A percentile compares a stretch with the other conserved stretches of the same genome.
phyloP scores from a whole-genome alignment of 1,140 invertebrate genomes.

The Yoshiicerus persimilis region DNA sequence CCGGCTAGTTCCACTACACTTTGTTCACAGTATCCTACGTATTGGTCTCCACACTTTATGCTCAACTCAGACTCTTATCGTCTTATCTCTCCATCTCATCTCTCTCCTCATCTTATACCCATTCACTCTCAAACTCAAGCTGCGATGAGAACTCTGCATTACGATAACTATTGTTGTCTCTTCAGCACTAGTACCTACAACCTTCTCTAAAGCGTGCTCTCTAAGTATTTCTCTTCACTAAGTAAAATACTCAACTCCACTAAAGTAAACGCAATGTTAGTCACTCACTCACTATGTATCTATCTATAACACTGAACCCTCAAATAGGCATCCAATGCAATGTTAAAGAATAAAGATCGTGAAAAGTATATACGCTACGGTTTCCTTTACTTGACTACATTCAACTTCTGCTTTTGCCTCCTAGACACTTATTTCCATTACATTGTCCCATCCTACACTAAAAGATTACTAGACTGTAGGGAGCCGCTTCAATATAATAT shows the following conservation, averaged over 20 bases:
- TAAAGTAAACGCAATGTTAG: neutral
- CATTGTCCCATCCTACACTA: neutral
- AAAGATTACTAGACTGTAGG: neutral
- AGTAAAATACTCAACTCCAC: neutral
- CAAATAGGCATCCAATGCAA: neutral
- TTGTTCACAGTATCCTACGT: neutral
- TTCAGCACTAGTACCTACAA: neutral
- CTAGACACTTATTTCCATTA: neutral
- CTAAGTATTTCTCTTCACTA: neutral
- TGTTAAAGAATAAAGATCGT: neutral
- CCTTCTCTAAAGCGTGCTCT: neutral
- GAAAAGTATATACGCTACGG: too few species aligned
- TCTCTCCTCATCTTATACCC: neutral
- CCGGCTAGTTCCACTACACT: neutral
- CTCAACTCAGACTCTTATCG: neutral
- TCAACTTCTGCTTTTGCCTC: neutral
- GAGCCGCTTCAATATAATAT: neutral
- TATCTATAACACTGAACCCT: neutral
- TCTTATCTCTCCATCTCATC: conserved; percentile 2
- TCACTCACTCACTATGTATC: neutral
- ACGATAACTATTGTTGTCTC: neutral
- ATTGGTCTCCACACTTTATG: neutral
- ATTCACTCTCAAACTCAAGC: conserved; percentile 13
- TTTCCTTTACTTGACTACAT: neutral
- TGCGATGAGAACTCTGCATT: neutral